Conservation (phyloP, 1,140 invertebrate genomes). For the Hormaphis cornu region DNA sequence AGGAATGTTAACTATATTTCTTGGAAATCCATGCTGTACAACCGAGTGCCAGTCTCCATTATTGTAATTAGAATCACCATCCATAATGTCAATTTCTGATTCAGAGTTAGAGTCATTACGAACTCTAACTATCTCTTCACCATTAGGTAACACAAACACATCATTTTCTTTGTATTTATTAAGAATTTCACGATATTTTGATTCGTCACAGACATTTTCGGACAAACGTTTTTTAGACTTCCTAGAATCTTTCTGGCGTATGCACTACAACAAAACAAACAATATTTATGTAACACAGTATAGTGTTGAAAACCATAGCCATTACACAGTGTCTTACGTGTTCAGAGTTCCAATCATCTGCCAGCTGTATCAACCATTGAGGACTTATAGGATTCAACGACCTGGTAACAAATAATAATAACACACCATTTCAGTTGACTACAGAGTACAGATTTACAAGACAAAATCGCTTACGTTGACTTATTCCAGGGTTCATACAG, state of each 20-base stretch:
- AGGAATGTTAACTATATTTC: conserved; percentile 32
- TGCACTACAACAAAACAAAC: not conserved
- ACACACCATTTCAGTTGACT: not conserved
- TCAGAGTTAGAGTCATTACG: conserved; percentile 15
- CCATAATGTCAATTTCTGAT: conserved; percentile 25
- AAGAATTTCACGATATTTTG: conserved; percentile 2
- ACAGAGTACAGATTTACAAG: not conserved
- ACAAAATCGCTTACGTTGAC: not conserved
- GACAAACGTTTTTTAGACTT: conserved; percentile 13
- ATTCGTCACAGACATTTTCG: conserved; percentile 17
- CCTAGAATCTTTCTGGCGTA: not conserved
- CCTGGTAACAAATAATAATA: not conserved
- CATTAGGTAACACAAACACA: conserved; percentile 20
- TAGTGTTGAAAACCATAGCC: not conserved
- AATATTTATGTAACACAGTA: not conserved
- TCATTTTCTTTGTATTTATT: conserved; percentile 27
- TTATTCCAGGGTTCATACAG: conserved; percentile 20
- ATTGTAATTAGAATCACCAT: not conserved
- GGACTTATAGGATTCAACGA: conserved; percentile 18
- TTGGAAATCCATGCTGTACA: not conserved
- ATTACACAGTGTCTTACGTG: not conserved
- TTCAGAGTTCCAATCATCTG: conserved; percentile 26
- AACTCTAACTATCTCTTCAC: conserved; percentile 19
- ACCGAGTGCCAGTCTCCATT: not conserved
- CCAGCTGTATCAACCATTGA: conserved; percentile 20